Evolutionary conservation across 2,888 invertebrate genomes (phyloP).

Genomic region (Drosophila quasianomalipes): DNA sequence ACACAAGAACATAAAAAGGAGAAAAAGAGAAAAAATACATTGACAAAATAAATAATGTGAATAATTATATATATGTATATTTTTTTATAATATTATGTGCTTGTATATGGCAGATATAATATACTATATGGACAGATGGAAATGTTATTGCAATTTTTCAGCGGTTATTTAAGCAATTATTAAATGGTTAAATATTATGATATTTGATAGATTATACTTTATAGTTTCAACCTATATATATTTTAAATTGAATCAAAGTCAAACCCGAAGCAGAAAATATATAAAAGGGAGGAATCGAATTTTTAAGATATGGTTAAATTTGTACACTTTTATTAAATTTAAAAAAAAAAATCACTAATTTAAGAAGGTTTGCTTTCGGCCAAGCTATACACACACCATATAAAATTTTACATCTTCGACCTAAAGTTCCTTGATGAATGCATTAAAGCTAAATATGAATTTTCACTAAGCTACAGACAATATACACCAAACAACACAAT

Average conservation of each 20-base stretch:
- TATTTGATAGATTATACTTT: background rate
- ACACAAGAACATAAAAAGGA: constrained; percentile 80
- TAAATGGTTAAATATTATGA: background rate
- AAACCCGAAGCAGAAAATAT: background rate
- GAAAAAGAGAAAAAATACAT: constrained; percentile 82
- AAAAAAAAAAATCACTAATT: background rate
- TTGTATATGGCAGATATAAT: constrained; percentile 4
- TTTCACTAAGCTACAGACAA: background rate
- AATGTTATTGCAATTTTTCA: background rate
- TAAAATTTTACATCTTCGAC: no score
- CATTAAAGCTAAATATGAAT: background rate
- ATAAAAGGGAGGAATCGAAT: background rate
- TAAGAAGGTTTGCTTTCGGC: background rate
- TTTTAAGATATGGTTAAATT: background rate
- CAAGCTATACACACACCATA: background rate
- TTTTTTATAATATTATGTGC: constrained; percentile 26
- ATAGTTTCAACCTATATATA: background rate
- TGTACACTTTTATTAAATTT: background rate
- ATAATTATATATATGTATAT: constrained; percentile 28
- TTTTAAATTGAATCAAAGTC: background rate
- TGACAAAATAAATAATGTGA: constrained; percentile 82
- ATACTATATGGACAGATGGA: background rate
- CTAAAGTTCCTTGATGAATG: background rate
- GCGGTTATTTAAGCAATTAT: constrained; percentile 20
- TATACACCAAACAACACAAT: constrained; percentile 12